Evolutionary conservation across 2,888 invertebrate genomes (phyloP), one percentile per base, ranked within the genome.

Genomic region (Erebia palarica): DNA sequence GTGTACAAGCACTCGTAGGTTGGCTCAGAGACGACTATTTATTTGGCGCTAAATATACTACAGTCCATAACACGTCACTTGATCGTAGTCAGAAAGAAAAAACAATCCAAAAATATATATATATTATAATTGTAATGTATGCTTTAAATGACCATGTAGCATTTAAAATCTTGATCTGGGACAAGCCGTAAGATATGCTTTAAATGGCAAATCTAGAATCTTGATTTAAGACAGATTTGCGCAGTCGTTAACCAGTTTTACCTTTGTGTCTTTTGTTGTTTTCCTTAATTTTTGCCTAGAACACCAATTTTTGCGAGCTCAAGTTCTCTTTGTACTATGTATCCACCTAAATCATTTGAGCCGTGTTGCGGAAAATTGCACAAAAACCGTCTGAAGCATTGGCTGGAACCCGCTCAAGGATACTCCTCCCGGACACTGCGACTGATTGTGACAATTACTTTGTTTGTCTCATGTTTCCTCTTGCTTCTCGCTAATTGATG

Each of bases 391-490:
- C 68, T 49, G 78, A 80, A 80, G 81, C 83, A 76, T 75, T 76
- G 79, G 78, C 75, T 81, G 75, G 81, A 82, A 82, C 80, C 49
- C 69, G 2, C 51, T 73, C 78, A 78, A 78, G 77, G 72, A 74
- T 77, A 70, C 67, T 44, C 64, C 55, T 71, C 82, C 81, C 85
- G 85, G 87, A 85, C 83, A 57, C 86, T 80, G 79, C 79, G 79
- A 80, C 78, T 75, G 75, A 77, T 74, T 73, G 70, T 73, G 74
- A 76, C 75, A 77, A 77, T 76, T 75, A 72, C 72, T 69, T 77
- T 75, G 78, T 80, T 78, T 78, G 76, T 75, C 74, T 79, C 77
- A 72, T 75, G 78, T 85, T 86, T 86, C 83, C 84, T 85, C 82
- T 18, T 55, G 16, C 55, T 18, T 55, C 8, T 55, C 55, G 9